Evolutionary conservation across 2,888 invertebrate species (phyloP).

Genomic region (Eilema caniola): DNA sequence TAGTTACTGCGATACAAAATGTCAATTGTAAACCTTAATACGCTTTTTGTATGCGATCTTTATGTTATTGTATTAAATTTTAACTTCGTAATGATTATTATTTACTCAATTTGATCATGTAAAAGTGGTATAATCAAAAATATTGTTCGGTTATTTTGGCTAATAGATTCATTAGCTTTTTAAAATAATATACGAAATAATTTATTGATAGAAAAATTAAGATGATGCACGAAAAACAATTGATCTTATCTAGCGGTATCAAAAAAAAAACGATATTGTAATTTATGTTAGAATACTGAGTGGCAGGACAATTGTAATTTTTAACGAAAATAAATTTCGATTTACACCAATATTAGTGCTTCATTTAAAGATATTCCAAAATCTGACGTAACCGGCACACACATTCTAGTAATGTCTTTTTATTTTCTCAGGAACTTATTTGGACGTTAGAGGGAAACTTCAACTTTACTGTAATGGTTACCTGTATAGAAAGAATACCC

Average conservation of each 20-base stretch:
- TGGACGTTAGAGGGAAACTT: conserved; percentile 12
- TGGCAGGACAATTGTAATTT: background rate
- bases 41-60: background rate
- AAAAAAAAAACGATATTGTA: background rate
- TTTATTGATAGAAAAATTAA: background rate
- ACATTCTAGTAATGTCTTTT: background rate
- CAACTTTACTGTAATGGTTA: conserved; percentile 36
- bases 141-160: background rate
- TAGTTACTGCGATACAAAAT: too few relatives aligned
- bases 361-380: background rate
- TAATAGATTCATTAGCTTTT: too few relatives aligned
- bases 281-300: background rate
- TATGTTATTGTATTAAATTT: background rate
- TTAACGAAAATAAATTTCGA: background rate
- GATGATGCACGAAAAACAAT: background rate
- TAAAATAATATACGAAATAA: background rate
- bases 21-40: background rate
- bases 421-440: conserved; percentile 7
- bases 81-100: background rate
- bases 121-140: background rate
- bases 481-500: conserved; percentile 40
- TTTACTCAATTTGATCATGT: background rate
- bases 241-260: background rate
- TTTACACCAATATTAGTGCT: background rate
- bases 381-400: background rate